Evolutionary conservation across 2,888 invertebrate genomes (phyloP).

Genomic region (Polia nebulosa): DNA sequence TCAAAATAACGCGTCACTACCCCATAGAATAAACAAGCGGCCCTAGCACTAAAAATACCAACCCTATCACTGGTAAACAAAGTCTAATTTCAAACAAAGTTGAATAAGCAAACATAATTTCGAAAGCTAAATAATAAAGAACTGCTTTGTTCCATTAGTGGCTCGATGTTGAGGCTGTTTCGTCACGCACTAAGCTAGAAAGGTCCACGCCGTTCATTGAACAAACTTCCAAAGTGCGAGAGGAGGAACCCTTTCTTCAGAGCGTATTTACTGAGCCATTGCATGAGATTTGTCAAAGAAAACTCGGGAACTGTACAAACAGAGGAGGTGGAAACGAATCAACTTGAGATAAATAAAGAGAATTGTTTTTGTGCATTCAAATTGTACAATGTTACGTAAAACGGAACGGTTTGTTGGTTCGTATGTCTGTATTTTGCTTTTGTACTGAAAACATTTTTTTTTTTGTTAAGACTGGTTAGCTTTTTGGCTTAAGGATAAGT

Average conservation of each 20-base stretch:
- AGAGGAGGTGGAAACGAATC: conserved; percentile 69
- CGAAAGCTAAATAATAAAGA: conserved; percentile 62
- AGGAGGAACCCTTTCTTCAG: conserved; percentile 71
- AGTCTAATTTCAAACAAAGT: conserved; percentile 40
- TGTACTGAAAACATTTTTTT: conserved; percentile 8
- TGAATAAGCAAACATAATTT: conserved; percentile 65
- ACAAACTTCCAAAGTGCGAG: conserved; percentile 71
- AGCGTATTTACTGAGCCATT: conserved; percentile 76
- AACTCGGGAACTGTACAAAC: conserved; percentile 73
- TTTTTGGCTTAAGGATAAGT: background rate
- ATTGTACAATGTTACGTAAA: conserved; percentile 57
- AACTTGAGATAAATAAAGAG: conserved; percentile 66
- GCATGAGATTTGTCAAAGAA: conserved; percentile 83
- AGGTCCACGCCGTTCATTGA: conserved; percentile 69
- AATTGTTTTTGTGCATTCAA: conserved; percentile 67
- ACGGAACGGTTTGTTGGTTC: conserved; percentile 39
- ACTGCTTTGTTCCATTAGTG: conserved; percentile 69
- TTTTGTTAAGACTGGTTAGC: background rate
- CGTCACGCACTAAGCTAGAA: conserved; percentile 62
- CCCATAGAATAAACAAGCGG: conserved; percentile 44
- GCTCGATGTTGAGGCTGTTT: conserved; percentile 50
- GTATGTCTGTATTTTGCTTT: conserved; percentile 15
- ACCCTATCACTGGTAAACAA: conserved; percentile 14
- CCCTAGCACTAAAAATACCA: conserved; percentile 26
- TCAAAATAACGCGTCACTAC: conserved; percentile 43